Base-by-base conservation (phyloP, 35 echinoderm and acorn worm species). In the Hemicentrotus pulcherrimus region DNA sequence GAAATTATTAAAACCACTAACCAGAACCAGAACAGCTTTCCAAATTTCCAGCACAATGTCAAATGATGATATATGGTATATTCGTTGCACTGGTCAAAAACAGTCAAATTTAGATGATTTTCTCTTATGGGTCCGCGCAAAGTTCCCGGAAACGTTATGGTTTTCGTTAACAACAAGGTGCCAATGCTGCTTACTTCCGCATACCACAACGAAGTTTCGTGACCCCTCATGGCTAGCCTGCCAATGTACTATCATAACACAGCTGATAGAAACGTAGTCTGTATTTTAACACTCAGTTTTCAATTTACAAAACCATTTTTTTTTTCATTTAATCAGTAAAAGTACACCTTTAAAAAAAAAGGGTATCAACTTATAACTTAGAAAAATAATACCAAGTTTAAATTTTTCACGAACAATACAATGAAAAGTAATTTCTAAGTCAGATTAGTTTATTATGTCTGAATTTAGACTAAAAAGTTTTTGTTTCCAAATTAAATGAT, bases 401-500 rank as follows among this genome's bases (percentile, higher is more conserved):
- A 41, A 41, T 2, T 55, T 55, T 12, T 11, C 6, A 11, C 15
- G 50, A 55, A 55, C 15, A 15, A 55, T 13, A 2, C 9, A 15
- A 55, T 55, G 50, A 55, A 11, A 14, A 55, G 50, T 14, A 15
- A 55, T 55, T 55, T 55, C 10, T 10, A 55, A 55, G 5, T 15
- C 50, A 14, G 15, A 55, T 55, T 55, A 55, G 10, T 13, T 3
- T 55, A 13, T 0, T 55, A 55, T 10, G 50, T 55, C 50, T 55
- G 50, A 55, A 55, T 55, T 55, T 55, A 55, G 65, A 78, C 65
- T 78, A 78, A 78, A 78, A 78, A 78, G 65, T 78, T 78, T 78
- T 78, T 7, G 6, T 41, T 41, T 8, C 65, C 3, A 78, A n/a
- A 78, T 41, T 41, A 3, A 41, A 41, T 41, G 35, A 41, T 22